A percentile compares a stretch with the other conserved stretches of the same genome.
These are phyloP conservation scores for Anoplius nigerrimus DNA, from an alignment of 2,888 invertebrate species.

Conservation along the genomic window DNA sequence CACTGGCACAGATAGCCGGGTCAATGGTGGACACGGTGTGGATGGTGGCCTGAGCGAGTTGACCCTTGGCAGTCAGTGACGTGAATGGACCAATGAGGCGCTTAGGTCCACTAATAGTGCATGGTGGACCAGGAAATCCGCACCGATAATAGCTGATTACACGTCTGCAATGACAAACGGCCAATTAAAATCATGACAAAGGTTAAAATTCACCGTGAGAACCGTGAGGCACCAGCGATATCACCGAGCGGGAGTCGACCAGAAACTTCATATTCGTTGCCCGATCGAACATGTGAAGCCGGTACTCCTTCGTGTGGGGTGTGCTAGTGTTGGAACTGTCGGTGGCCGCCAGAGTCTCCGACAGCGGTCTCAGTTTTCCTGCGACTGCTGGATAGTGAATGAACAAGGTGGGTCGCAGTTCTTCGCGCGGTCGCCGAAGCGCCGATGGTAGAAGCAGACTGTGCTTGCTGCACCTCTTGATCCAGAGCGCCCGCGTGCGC, in stretches of 20 bases:
- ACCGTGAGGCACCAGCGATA: constrained; percentile 10
- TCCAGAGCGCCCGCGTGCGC: too few species aligned
- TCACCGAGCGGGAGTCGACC: constrained; percentile 15
- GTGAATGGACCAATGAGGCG: too few species aligned
- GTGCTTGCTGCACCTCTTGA: not conserved
- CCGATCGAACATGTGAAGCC: constrained; percentile 9
- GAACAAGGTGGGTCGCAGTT: not conserved
- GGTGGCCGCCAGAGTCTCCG: not conserved
- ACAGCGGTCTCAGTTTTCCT: not conserved
- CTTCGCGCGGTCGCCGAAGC: not conserved
- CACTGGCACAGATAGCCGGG: too few species aligned
- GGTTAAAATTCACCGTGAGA: not conserved
- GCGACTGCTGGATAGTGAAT: too few species aligned
- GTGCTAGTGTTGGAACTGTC: not conserved
- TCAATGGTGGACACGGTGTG: too few species aligned
- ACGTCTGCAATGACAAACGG: constrained; percentile 3
- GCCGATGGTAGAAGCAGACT: constrained; percentile 4
- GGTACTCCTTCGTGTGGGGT: not conserved
- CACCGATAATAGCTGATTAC: not conserved
- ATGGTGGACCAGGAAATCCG: not conserved
- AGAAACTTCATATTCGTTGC: constrained; percentile 11
- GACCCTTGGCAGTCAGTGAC: too few species aligned
- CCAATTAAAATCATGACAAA: constrained; percentile 1
- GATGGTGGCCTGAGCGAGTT: too few species aligned
- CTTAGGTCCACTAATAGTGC: not conserved